phyloP scores from a whole-genome alignment of 2,113 vertebrate species.

The Lipotes vexillifer region DNA sequence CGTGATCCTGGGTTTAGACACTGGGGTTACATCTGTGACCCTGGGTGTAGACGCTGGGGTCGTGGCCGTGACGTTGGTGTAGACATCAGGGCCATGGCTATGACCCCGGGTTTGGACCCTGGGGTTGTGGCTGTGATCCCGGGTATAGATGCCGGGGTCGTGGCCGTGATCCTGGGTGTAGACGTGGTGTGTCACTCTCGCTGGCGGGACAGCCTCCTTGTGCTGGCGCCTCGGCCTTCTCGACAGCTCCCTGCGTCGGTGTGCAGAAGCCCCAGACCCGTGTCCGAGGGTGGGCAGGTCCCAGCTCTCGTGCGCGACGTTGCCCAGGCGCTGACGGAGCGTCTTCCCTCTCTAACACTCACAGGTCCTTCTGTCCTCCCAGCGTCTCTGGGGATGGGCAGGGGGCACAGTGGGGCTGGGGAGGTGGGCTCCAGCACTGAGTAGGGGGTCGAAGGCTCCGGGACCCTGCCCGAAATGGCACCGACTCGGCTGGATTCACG shows the following conservation, averaged over 20 bases:
- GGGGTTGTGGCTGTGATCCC: too few relatives aligned
- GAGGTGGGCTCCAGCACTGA: not conserved
- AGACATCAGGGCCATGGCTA: not conserved
- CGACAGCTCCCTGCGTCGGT: not conserved
- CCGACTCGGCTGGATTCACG: not conserved
- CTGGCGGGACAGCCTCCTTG: not conserved
- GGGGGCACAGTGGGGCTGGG: not conserved
- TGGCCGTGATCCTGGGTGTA: rapidly evolving
- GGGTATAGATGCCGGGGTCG: not conserved
- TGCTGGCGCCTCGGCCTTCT: not conserved
- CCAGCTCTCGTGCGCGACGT: too few relatives aligned
- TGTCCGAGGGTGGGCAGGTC: too few relatives aligned
- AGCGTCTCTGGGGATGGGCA: not conserved
- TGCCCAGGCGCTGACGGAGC: too few relatives aligned
- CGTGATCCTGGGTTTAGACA: rapidly evolving
- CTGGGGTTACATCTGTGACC: not conserved
- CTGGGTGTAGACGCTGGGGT: too few relatives aligned
- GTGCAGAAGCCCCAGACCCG: not conserved
- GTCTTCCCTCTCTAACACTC: rapidly evolving
- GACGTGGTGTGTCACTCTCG: not conserved
- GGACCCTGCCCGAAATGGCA: rapidly evolving
- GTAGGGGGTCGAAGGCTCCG: not conserved
- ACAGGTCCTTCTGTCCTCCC: not conserved
- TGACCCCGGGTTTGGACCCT: not conserved
- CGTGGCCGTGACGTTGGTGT: too few relatives aligned